Base-by-base conservation (phyloP, 2,113 vertebrate genomes). In the Sinocyclocheilus maitianheensis region DNA sequence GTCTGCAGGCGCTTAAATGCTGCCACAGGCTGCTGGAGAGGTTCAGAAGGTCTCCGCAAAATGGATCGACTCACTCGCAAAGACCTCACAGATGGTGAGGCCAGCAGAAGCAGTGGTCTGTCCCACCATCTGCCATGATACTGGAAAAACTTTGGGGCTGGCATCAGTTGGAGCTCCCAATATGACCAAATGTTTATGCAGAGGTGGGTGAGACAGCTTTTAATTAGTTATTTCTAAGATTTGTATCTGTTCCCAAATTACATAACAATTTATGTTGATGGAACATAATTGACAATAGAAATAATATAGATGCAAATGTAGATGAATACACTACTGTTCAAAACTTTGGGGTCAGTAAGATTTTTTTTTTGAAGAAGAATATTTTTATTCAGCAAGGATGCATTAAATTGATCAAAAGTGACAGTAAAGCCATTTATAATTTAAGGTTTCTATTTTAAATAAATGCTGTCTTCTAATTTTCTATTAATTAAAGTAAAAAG, bases 121-220 rank as follows among this genome's bases (percentile, higher is more conserved):
- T 83, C 51, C 26, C 48, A 24, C 81, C 67, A 72, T 83, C 67
- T 84, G 82, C 34, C 43, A 18, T 53, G 22, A 22, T 71, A 18
- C 30, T 83, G 67, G 69, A 3, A 14, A 30, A 72, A 74, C 48
- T 79, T 75, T 74, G 13, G 40, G 13, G 3, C 5, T 62, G 34
- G 58, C 37, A 22, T 43, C 67, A 65, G 37, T 65, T 30, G 67
- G 30, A 67, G 20, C 22, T 37, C 1, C 24, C 55, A 71, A 77
- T 9, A 60, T 67, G 16, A 81, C 40, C 24, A 46, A 81, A 63
- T 81, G 78, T 81, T 46, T 46, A 46, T 81, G 37, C 22, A 24
- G 11, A 24, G 3, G 9, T 40, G 18, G 18, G n/a, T 4, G 11
- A 24, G 62, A 10, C 37, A 5, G 37, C 18, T 71, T 71, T 71